Percentiles rank a stretch among this genome's conserved stretches.
These are phyloP conservation scores for Bombus consobrinus DNA, from an alignment of 1,140 invertebrate genomes.

Conservation along the genomic window DNA sequence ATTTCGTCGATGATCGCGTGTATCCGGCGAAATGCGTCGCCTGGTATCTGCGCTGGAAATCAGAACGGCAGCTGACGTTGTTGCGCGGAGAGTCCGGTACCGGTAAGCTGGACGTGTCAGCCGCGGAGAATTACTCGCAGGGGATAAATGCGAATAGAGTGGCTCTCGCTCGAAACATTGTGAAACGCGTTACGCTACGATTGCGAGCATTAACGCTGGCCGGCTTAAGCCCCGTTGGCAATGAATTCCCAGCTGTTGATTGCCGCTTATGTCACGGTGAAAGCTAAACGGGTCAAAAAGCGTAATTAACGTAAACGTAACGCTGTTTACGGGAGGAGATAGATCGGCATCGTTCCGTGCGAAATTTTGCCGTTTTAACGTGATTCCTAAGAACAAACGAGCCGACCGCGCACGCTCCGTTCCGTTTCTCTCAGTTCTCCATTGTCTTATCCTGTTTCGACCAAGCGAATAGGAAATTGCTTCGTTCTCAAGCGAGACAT, in stretches of 20 bases:
- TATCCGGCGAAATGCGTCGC: not conserved
- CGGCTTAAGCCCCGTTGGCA: constrained; percentile 26
- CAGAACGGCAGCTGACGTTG: constrained; percentile 29
- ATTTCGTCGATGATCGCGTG: constrained; percentile 23
- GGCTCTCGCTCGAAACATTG: constrained; percentile 12
- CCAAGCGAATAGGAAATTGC: not conserved
- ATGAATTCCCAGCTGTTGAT: constrained; percentile 38
- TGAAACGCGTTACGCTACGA: constrained; percentile 39
- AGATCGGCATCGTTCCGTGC: not conserved
- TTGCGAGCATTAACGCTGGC: constrained; percentile 3
- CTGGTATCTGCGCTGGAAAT: constrained; percentile 2
- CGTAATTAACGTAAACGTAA: constrained; percentile 33
- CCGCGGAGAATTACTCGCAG: constrained; percentile 26
- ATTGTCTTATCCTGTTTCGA: not conserved
- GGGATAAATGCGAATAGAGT: constrained; percentile 34
- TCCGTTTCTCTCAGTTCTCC: not conserved
- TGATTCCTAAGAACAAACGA: not conserved
- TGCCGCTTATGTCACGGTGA: constrained; percentile 36
- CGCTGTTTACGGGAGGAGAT: not conserved
- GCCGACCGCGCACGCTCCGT: not conserved
- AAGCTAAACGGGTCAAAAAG: constrained; percentile 50
- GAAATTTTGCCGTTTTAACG: constrained; percentile 10
- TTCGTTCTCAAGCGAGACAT: not conserved
- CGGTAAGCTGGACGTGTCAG: constrained; percentile 18
- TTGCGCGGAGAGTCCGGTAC: not conserved